Base-by-base conservation (phyloP, 1,140 invertebrate genomes). In the Zophobas morio region DNA sequence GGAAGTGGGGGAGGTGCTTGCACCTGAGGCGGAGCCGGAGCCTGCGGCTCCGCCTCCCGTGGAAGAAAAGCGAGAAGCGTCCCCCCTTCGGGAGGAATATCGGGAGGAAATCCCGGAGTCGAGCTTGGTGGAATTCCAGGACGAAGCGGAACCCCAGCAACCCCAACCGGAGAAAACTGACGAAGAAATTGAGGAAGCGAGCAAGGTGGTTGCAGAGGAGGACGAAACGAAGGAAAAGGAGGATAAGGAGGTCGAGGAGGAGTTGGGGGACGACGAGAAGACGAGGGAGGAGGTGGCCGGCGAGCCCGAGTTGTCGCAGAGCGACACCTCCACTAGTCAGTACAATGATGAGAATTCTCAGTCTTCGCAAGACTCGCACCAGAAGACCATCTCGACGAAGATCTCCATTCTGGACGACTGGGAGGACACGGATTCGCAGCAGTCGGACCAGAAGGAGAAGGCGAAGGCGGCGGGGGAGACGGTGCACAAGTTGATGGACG, bases 201-300 rank as follows among this genome's bases (percentile, higher is more conserved):
- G 20, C 20, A 20, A 20, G 20, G 20, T 20, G 20, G 20, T 20
- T 20, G 20, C 20, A 20, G 20, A 20, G 20, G 20, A 93, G 77
- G 82, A 90, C 39, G 90, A 93, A 82, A 72, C 84, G 86, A 72
- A 91, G 20, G 20, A 20, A 20, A 20, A 20, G 20, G 20, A 20
- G 20, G 20, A 20, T 20, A 20, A 20, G 20, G 20, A 20, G 91
- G 80, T 85, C 88, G 66, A 87, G 90, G 63, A 86, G 20, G 20
- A 87, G 47, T 82, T 93, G 40, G 74, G 88, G 32, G 88, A 90
- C 71, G 91, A 93, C 82, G 88, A 90, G 34, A 87, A 88, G 49
- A 88, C 87, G 33, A 88, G 88, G 77, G 20, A 20, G 20, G 20
- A 20, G 20, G 20, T 20, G 20, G 20, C 20, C 86, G 89, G 2